Conservation (phyloP, 2,888 invertebrate species). For the Perithous albicinctus region DNA sequence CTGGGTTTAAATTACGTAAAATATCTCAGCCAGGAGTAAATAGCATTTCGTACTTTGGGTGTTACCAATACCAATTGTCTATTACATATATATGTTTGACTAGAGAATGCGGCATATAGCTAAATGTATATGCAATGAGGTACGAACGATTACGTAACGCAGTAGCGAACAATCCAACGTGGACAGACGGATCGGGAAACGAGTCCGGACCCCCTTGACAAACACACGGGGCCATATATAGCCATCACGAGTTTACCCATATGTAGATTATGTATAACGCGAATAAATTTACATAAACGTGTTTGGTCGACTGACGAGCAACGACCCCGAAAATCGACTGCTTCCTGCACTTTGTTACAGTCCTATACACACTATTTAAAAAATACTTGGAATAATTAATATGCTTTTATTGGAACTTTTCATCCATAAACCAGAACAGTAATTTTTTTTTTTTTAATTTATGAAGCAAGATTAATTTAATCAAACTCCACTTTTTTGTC, state of each 20-base stretch:
- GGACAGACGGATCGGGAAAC: constrained; percentile 29
- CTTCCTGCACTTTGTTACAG: background rate
- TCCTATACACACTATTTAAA: no score
- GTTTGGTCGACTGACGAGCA: constrained; percentile 21
- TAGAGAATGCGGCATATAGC: background rate
- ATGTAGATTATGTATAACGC: constrained; percentile 32
- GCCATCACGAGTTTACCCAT: constrained; percentile 18
- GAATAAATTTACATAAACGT: constrained; percentile 33
- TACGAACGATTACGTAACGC: constrained; percentile 26
- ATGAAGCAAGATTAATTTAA: no score
- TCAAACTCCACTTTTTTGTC: no score
- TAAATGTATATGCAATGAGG: constrained; percentile 23
- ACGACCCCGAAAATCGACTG: constrained; percentile 24
- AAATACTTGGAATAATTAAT: no score
- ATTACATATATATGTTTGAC: background rate
- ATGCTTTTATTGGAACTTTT: background rate
- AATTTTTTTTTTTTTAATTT: no score
- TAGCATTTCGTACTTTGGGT: constrained; percentile 25
- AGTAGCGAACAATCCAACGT: constrained; percentile 3
- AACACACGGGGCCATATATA: constrained; percentile 25
- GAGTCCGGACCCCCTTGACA: constrained; percentile 12
- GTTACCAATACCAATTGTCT: constrained; percentile 5
- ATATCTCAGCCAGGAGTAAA: constrained; percentile 10
- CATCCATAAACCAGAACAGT: no score
- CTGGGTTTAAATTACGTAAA: no score